Conservation (phyloP, 2,797 vertebrate species). For the Microcaecilia unicolor region DNA sequence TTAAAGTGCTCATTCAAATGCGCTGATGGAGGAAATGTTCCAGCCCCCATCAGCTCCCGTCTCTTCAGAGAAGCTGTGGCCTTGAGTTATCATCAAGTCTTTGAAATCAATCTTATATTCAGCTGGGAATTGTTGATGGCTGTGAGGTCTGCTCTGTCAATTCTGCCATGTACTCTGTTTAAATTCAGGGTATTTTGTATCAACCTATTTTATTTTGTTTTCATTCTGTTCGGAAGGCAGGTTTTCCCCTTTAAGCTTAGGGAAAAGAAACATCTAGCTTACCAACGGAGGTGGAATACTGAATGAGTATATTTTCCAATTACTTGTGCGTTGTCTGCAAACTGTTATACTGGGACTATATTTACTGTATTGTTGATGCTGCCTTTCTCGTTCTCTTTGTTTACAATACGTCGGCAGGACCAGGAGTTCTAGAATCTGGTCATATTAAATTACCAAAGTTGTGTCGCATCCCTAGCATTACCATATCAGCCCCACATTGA, state of each 20-base stretch:
- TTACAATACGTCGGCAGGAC: no score
- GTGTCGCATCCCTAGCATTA: no score
- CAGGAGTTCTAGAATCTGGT: no score
- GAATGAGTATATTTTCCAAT: no score
- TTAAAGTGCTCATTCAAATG: conserved; percentile 60
- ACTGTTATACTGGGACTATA: no score
- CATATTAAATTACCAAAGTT: no score
- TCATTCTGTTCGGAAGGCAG: conserved; percentile 12
- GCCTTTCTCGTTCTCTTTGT: no score
- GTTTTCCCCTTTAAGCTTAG: background rate
- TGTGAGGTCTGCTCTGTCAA: conserved; percentile 44
- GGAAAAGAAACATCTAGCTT: conserved; percentile 1
- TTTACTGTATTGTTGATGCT: no score
- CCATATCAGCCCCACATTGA: no score
- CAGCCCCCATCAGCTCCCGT: conserved; percentile 45
- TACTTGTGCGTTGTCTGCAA: no score
- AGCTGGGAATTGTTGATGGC: conserved; percentile 45
- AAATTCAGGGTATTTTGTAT: conserved; percentile 23
- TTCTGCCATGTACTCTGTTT: conserved; percentile 50
- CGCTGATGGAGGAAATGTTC: conserved; percentile 45
- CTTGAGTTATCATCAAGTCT: conserved; percentile 52
- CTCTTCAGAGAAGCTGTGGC: conserved; percentile 48
- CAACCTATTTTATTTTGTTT: conserved; percentile 16
- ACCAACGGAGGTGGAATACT: background rate
- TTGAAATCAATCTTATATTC: conserved; percentile 60